Base-by-base conservation (phyloP, 2,888 invertebrate genomes). In the Panopea generosa region DNA sequence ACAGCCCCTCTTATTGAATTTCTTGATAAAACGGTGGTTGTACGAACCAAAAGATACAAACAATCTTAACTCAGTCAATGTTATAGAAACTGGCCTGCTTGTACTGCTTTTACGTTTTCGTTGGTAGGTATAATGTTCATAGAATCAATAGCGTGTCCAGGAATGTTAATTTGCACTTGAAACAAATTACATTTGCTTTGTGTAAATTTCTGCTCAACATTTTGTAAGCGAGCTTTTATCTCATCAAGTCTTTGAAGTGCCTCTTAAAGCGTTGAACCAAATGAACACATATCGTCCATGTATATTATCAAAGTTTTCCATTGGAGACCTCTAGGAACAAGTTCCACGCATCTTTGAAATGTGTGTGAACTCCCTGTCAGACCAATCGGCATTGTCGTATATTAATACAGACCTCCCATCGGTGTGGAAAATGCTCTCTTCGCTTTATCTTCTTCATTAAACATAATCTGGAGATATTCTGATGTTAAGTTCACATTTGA, bases 171-270 rank as follows among this genome's bases (percentile, higher is more conserved):
- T 57, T 74, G 45, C 14, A 11, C 40, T 40, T 40, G 40, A n/a
- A n/a, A n/a, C n/a, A n/a, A n/a, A 29, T 50, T 22, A 60, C 77
- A 81, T 45, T 81, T 77, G 11, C 29, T 26, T 18, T 59, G 66
- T 50, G 78, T 75, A 2, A 84, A 47, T 59, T 71, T 83, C 11
- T 78, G 24, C 6, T 68, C 66, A 18, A 69, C 69, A 14, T 27
- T 16, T 24, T 29, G n/a, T n/a, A 82, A 53, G 24, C 69, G 33
- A 11, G 22, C 38, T 24, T 82, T 76, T n/a, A 84, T 69, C 16
- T 63, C 47, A 16, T 77, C 66, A n/a, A 84, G 45, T 56, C 74
- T 53, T 18, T 60, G 27, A 16, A 81, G 14, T 29, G 71, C 73
- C 45, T 79, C 70, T 11, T 69, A 73, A 49, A 78, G 61, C 38